A percentile compares a stretch with the other conserved stretches of the same genome.
Conservation (phyloP, 53 echinoderm and acorn worm genomes). For the Paracentrotus lividus region DNA sequence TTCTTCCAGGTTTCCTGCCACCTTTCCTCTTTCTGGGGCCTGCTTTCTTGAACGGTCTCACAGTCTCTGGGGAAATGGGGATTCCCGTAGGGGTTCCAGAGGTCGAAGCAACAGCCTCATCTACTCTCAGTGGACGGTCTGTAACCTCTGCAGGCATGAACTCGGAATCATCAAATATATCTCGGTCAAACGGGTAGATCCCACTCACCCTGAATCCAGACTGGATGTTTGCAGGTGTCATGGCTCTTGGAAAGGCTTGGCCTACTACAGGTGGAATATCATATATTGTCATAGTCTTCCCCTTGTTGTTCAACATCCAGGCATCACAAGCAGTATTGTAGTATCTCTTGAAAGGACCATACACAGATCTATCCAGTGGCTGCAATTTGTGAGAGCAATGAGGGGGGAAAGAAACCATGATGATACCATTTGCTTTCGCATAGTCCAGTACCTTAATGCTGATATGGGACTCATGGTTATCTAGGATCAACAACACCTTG, state of each 20-base stretch:
- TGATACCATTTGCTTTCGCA: constrained; percentile 22
- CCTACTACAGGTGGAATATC: not conserved
- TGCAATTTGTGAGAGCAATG: not conserved
- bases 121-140: not conserved
- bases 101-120: not conserved
- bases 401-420: not conserved
- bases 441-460: constrained; percentile 1
- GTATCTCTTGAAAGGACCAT: constrained; percentile 2
- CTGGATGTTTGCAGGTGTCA: not conserved
- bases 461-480: too few relatives aligned
- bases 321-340: not conserved
- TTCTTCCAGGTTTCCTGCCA: too few relatives aligned
- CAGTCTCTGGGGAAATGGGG: too few relatives aligned
- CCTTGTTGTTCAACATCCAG: not conserved
- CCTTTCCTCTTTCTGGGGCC: too few relatives aligned
- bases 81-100: too few relatives aligned
- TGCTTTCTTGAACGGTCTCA: too few relatives aligned
- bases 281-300: not conserved
- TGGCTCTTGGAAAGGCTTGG: not conserved
- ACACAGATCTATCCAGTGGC: not conserved
- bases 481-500: too few relatives aligned
- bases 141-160: not conserved
- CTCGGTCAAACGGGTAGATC: not conserved
- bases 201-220: not conserved
- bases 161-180: not conserved